Percentiles rank a stretch among this genome's conserved stretches.
phyloP scores from a whole-genome alignment of 2,113 vertebrate species.

The Crotalus tigris region DNA sequence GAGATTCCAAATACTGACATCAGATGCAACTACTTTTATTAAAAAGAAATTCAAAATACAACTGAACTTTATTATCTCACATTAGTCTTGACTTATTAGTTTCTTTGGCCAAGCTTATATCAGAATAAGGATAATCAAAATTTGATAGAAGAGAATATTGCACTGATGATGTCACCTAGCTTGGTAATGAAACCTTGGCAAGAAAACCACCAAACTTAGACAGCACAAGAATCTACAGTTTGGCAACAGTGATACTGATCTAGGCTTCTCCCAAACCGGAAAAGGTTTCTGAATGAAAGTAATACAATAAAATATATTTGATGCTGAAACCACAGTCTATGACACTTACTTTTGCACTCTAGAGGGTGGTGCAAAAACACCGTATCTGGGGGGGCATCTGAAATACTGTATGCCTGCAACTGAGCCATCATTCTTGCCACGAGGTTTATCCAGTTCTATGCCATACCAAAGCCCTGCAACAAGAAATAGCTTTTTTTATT shows the following conservation, averaged over 20 bases:
- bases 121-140: slow-evolving; percentile 9
- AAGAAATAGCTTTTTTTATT: neutral
- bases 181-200: neutral
- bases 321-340: neutral
- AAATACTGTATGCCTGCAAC: slow-evolving; percentile 92
- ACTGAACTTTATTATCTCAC: neutral
- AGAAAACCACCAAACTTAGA: neutral
- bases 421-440: slow-evolving; percentile 91
- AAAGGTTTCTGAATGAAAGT: neutral
- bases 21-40: neutral
- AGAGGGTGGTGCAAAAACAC: slow-evolving; percentile 91
- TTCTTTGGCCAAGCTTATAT: slow-evolving; percentile 15
- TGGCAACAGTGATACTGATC: neutral
- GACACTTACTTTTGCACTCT: slow-evolving; percentile 87
- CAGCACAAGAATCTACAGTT: neutral
- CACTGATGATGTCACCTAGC: neutral
- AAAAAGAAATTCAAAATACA: neutral
- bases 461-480: slow-evolving; percentile 90
- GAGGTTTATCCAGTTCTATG: slow-evolving; percentile 91
- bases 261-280: neutral
- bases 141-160: neutral
- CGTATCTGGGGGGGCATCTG: slow-evolving; percentile 86
- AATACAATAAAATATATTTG: neutral
- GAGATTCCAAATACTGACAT: neutral
- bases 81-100: neutral